Evolutionary conservation across 1,140 invertebrate genomes (phyloP), one percentile per base, ranked within the genome.

Genomic region (Drosophila sp.): DNA sequence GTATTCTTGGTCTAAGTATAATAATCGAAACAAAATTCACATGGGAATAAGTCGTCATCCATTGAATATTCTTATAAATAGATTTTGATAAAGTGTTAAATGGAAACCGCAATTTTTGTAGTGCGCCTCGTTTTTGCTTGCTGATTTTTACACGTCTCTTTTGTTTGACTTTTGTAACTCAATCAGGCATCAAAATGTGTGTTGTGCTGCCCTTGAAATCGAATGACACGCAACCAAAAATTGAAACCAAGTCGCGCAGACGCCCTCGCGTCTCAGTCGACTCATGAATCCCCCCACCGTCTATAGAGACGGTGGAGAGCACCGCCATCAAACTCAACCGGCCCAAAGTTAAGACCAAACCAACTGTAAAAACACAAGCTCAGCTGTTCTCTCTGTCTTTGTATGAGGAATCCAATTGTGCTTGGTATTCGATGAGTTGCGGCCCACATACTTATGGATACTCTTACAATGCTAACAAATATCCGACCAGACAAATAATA

Each of bases 181-280:
- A 87, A 87, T 89, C 84, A 89, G 84, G 84, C 84, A 80, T 89
- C 84, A 80, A 89, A 78, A 77, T 81, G 66, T 75, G 71, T 60
- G 64, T 27, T 50, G 84, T 4, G 17, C 35, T 10, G 35, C 84
- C 84, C 84, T 87, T 89, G 76, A 87, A 82, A 82, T 76, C 65
- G 76, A 83, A 83, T 79, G 66, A 82, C 75, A 79, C 65, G 69
- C 58, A 66, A 65, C 65, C 58, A 80, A 80, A 50, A 80, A 71
- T 76, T 61, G 72, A 78, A 69, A 67, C 68, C 76, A 77, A 63
- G 32, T 58, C 32, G 44, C 32, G 56, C 17, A 35, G 56, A 11
- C 56, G 17, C 56, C 60, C 57, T 57, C 17, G n/a, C 29, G 41
- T 66, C 62, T 65, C 23, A 38, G 54, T 40, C 32, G 57, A 66